A percentile compares a stretch with the other conserved stretches of the same genome.
phyloP scores from a whole-genome alignment of 2,113 vertebrate genomes.

The Strix uralensis region DNA sequence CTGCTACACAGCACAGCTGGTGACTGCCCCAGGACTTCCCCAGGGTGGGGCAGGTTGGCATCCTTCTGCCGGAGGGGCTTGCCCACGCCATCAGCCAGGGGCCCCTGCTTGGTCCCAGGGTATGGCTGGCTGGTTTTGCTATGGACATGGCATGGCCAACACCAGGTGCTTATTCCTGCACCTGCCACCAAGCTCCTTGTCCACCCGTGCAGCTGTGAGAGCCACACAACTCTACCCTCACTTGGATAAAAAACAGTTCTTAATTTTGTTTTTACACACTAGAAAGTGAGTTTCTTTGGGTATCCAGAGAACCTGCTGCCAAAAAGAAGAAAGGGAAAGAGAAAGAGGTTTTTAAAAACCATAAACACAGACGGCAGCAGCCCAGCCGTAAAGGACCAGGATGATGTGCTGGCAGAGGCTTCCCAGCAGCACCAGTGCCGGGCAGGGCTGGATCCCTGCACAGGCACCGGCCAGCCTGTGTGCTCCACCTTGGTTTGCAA shows the following conservation, averaged over 20 bases:
- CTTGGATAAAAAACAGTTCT: not conserved
- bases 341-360: not conserved
- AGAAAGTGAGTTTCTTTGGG: not conserved
- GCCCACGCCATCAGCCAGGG: not conserved
- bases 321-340: not conserved
- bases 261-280: not conserved
- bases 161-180: not conserved
- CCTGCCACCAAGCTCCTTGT: not conserved
- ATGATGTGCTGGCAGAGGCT: not conserved
- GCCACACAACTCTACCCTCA: not conserved
- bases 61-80: accelerated
- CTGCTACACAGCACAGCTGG: not conserved
- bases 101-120: accelerated
- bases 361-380: not conserved
- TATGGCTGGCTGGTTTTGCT: not conserved
- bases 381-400: not conserved
- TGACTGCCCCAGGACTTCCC: not conserved
- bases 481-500: not conserved
- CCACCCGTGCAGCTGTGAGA: accelerated
- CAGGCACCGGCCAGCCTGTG: not conserved
- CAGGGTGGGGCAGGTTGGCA: not conserved
- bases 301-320: not conserved
- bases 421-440: not conserved
- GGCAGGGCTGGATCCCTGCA: not conserved
- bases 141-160: accelerated